These are phyloP conservation scores for Diplodus puntazzo DNA, from an alignment of 2,797 vertebrate genomes.

Conservation along the genomic window DNA sequence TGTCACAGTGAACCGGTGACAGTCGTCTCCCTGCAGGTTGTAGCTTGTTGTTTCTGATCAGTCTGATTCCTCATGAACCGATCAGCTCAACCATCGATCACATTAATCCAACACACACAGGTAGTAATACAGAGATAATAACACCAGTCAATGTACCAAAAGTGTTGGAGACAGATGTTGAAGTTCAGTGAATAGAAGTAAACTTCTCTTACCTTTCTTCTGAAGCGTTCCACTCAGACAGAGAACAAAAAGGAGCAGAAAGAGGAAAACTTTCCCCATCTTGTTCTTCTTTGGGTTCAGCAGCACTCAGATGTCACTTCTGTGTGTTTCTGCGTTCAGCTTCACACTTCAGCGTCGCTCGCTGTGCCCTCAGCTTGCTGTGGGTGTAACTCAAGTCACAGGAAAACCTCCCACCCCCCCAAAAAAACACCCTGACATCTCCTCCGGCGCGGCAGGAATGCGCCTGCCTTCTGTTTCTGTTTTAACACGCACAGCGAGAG, in stretches of 20 bases:
- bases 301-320: background rate
- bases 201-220: slow-evolving; percentile 47
- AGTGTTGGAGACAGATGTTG: background rate
- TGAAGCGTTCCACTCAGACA: slow-evolving; percentile 35
- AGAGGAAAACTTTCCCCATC: slow-evolving; percentile 47
- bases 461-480: background rate
- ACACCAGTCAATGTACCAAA: background rate
- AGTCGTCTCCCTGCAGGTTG: background rate
- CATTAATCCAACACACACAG: background rate
- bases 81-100: background rate
- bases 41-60: background rate
- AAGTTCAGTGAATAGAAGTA: too few species aligned
- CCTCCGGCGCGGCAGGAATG: background rate
- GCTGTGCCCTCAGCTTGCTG: background rate
- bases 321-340: background rate
- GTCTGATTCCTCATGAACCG: background rate
- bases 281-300: background rate
- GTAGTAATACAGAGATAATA: background rate
- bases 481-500: slow-evolving; percentile 28
- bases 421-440: background rate
- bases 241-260: slow-evolving; percentile 18
- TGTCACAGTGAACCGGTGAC: background rate
- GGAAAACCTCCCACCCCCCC: background rate
- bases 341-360: background rate
- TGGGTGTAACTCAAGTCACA: background rate